Base-by-base conservation (phyloP, 2,888 invertebrate species). In the Andrena bucephala region DNA sequence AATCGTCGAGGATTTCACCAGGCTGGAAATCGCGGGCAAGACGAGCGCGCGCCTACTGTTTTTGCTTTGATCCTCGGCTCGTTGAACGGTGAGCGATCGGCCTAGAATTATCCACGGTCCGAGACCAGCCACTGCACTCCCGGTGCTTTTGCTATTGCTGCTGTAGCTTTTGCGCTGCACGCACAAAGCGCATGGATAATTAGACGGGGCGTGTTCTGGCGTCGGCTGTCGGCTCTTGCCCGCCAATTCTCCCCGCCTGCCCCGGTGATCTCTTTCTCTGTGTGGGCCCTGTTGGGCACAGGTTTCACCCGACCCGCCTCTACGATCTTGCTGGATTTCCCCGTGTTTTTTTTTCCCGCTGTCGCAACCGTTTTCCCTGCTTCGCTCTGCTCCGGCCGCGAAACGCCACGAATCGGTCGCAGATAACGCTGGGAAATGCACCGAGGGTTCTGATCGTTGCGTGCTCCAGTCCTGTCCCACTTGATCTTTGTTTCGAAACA, bases 31-130 rank as follows among this genome's bases (percentile, higher is more conserved):
- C 83, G 63, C 73, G 63, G 54, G 59, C 74, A 87, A 87, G 79
- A 78, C 73, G 72, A 73, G 63, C 52, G 67, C 72, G 67, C 60
- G 78, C 74, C 42, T 60, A 65, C 83, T 81, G 85, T 89, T 90
- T 90, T 90, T 89, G 82, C 88, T 90, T 90, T 89, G 90, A 89
- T 87, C 85, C 83, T 72, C 82, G 77, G 86, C 87, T 87, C 82
- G 90, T 86, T 88, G 85, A 85, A 85, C 86, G 79, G 72, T 60
- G 81, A 85, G 70, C 76, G 85, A 85, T 87, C 87, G 81, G 66
- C 60, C 74, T 76, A 71, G 71, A 82, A 77, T 88, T 85, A 87
- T 83, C 87, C 72, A 87, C 75, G 83, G 80, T 77, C 76, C 83
- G 83, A 78, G 69, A 42, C 42, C 84, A 70, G 77, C 75, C 83